phyloP scores from a whole-genome alignment of 37 sponge, comb jelly and placozoan genomes.

The Ianthella basta region DNA sequence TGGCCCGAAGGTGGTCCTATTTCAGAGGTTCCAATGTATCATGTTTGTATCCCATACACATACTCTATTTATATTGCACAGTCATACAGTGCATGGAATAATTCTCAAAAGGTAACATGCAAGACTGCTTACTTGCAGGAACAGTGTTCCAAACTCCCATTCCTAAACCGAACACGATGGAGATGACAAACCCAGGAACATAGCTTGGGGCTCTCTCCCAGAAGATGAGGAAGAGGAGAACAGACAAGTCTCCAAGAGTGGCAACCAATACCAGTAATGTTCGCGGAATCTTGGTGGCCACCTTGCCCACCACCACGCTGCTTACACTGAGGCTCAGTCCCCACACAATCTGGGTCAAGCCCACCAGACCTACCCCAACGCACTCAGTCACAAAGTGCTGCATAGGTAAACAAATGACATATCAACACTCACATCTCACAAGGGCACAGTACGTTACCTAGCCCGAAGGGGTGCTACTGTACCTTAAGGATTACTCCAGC shows the following conservation, averaged over 20 bases:
- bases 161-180: constrained; percentile 47
- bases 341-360: constrained; percentile 37
- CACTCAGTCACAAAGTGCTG: constrained; percentile 40
- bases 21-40: too few relatives aligned
- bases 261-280: constrained; percentile 16
- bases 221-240: constrained; percentile 49
- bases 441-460: too few relatives aligned
- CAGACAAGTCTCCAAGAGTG: background rate
- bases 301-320: constrained; percentile 17
- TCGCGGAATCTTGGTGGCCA: constrained; percentile 52
- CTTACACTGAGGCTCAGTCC: constrained; percentile 44
- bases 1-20: too few relatives aligned
- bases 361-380: constrained; percentile 60
- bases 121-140: constrained; percentile 41
- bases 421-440: too few relatives aligned
- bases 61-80: too few relatives aligned
- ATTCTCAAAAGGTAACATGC: too few relatives aligned
- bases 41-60: too few relatives aligned
- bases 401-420: background rate
- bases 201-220: constrained; percentile 60
- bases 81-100: too few relatives aligned
- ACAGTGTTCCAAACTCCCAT: constrained; percentile 64
- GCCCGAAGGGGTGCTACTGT: too few relatives aligned
- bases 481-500: background rate
- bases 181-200: constrained; percentile 40